Evolutionary conservation across 64 coral and sea anemone genomes (phyloP).

Genomic region (Pachyseris speciosa): DNA sequence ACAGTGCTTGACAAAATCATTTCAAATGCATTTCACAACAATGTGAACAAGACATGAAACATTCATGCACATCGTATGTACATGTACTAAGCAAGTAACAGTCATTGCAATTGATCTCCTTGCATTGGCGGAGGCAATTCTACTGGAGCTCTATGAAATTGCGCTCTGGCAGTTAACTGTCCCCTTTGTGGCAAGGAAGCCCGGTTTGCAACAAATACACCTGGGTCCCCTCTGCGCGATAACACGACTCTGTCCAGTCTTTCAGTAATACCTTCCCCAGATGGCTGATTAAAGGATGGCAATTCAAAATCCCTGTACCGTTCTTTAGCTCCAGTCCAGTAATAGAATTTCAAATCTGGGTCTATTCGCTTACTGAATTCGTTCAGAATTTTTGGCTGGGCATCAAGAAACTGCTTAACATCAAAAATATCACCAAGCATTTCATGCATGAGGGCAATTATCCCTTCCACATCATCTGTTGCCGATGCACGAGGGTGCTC

Average conservation of each 20-base stretch:
- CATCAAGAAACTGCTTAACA: too few relatives aligned
- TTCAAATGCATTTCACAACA: too few relatives aligned
- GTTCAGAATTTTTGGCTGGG: constrained; percentile 53
- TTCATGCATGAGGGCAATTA: too few relatives aligned
- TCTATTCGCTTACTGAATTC: constrained; percentile 63
- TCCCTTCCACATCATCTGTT: too few relatives aligned
- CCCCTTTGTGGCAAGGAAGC: constrained; percentile 74
- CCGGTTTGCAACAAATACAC: constrained; percentile 72
- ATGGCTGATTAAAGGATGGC: constrained; percentile 49
- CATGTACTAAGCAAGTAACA: not conserved
- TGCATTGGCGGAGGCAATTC: constrained; percentile 35
- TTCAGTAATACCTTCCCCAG: constrained; percentile 17
- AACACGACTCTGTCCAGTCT: too few relatives aligned
- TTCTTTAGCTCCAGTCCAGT: too few relatives aligned
- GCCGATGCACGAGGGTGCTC: too few relatives aligned
- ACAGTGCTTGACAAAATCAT: too few relatives aligned
- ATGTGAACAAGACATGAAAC: too few relatives aligned
- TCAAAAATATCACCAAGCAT: too few relatives aligned
- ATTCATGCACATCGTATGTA: too few relatives aligned
- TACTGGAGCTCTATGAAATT: constrained; percentile 19
- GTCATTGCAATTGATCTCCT: not conserved
- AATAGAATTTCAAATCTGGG: constrained; percentile 41
- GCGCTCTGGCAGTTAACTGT: too few relatives aligned
- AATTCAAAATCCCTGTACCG: constrained; percentile 48
- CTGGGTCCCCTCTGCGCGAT: constrained; percentile 63